Conservation (phyloP, 1,140 invertebrate species). For the Micrasema longulum region DNA sequence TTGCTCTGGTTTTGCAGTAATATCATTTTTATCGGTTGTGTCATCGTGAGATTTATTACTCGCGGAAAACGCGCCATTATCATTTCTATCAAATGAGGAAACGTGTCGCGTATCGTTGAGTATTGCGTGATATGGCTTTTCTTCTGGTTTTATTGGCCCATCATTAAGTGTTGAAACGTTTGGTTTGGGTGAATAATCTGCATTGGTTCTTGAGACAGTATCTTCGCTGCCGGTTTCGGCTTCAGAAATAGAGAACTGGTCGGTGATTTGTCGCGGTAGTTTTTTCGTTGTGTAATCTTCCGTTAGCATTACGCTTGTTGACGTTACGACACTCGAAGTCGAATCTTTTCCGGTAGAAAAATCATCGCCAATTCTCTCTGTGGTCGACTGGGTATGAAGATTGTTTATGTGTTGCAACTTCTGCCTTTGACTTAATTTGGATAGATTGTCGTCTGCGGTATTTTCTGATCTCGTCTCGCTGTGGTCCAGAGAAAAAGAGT, state of each 20-base stretch:
- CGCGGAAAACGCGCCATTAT: conserved; percentile 37
- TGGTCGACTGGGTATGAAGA: conserved; percentile 36
- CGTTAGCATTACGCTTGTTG: conserved; percentile 17
- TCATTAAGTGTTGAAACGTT: conserved; percentile 1
- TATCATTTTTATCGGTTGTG: conserved; percentile 34
- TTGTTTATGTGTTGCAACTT: conserved; percentile 3
- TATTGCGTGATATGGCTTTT: conserved; percentile 24
- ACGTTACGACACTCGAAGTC: conserved; percentile 24
- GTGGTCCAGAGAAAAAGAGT: background rate
- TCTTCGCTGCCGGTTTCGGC: background rate
- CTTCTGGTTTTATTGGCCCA: conserved; percentile 23
- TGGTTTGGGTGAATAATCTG: conserved; percentile 3
- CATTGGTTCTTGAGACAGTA: background rate
- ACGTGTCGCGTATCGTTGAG: background rate
- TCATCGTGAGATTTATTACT: conserved; percentile 41
- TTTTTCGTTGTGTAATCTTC: conserved; percentile 41
- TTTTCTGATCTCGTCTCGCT: background rate
- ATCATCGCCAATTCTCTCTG: conserved; percentile 10
- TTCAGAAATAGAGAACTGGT: conserved; percentile 1
- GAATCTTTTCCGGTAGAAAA: conserved; percentile 47
- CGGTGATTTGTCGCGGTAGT: conserved; percentile 7
- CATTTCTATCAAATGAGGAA: background rate
- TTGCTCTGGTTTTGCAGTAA: conserved; percentile 31
- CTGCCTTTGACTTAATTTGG: too few species aligned
- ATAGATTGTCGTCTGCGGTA: too few species aligned